Base-by-base conservation (phyloP, 1,140 invertebrate species). In the Drosophila repletoides region DNA sequence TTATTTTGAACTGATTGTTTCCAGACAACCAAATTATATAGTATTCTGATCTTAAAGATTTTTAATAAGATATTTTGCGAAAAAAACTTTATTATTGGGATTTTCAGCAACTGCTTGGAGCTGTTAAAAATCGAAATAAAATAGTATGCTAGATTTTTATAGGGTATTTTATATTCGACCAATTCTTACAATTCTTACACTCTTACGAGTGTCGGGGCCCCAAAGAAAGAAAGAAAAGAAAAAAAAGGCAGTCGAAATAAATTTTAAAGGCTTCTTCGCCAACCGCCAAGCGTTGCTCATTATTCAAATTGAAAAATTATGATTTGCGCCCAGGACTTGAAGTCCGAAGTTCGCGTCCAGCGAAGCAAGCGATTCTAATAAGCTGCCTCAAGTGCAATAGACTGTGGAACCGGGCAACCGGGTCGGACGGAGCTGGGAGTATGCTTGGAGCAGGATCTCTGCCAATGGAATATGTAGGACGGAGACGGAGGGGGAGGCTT, bases 281-380 rank as follows among this genome's bases (percentile, higher is more conserved):
- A 56, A 49, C 48, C 65, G 41, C 53, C 69, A 53, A 75, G 65
- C 48, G 67, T 51, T 51, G 72, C 73, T 86, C 80, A 86, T 86
- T 86, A 86, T 86, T 86, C 75, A 86, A 86, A 86, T 86, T 86
- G 80, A 86, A 86, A 86, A 86, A 86, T 86, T 86, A 86, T 86
- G 76, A 86, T 80, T 86, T 80, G 76, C 61, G 76, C 79, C 65
- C 51, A 55, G 68, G 52, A 64, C 40, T 76, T 48, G 45, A 38
- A 52, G 61, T 80, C 53, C 68, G 40, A 72, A 36, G 46, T 67
- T 61, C 31, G 41, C 70, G 66, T 55, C 66, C 67, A 75, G 38
- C 75, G 38, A 80, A 60, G 58, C 56, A 58, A 67, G 49, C 59
- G 61, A 60, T 72, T 72, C 83, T 86, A 86, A 86, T 86, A 80